phyloP scores from a whole-genome alignment of 2,888 invertebrate species.

The Microctonus hyperodae region DNA sequence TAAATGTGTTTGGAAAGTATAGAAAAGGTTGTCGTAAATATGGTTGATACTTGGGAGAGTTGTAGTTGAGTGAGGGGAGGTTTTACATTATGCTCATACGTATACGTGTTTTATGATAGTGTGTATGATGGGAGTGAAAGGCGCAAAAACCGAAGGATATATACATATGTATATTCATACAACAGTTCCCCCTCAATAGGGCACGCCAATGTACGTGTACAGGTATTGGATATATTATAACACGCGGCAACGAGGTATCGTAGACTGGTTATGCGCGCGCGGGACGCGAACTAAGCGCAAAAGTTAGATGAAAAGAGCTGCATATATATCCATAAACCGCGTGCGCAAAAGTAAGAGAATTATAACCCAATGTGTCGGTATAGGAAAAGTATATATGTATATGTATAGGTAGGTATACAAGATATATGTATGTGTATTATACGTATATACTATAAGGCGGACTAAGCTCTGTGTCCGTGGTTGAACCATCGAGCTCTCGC shows the following conservation, averaged over 20 bases:
- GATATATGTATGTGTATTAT: slow-evolving; percentile 4
- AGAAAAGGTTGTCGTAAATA: slow-evolving; percentile 10
- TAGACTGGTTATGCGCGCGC: slow-evolving; percentile 12
- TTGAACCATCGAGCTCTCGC: slow-evolving; percentile 26
- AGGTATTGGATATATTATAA: slow-evolving; percentile 13
- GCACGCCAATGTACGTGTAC: slow-evolving; percentile 13
- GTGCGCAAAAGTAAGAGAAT: slow-evolving; percentile 20
- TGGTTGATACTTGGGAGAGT: neutral
- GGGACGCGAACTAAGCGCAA: slow-evolving; percentile 3
- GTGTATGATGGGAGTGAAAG: slow-evolving; percentile 23
- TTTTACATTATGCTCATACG: neutral
- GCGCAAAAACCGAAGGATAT: too few species aligned
- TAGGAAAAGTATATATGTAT: slow-evolving; percentile 7
- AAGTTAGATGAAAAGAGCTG: neutral
- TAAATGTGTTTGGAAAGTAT: slow-evolving; percentile 16
- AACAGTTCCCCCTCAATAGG: slow-evolving; percentile 20
- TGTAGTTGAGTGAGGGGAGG: slow-evolving; percentile 8
- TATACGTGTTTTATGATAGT: too few species aligned
- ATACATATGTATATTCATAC: neutral
- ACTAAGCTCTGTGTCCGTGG: slow-evolving; percentile 30
- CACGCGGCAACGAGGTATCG: slow-evolving; percentile 31
- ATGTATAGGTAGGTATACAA: slow-evolving; percentile 9
- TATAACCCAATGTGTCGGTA: slow-evolving; percentile 16
- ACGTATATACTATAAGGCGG: slow-evolving; percentile 13
- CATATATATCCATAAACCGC: too few species aligned